phyloP scores from a whole-genome alignment of 2,113 vertebrate genomes.

The Heliornis fulica region DNA sequence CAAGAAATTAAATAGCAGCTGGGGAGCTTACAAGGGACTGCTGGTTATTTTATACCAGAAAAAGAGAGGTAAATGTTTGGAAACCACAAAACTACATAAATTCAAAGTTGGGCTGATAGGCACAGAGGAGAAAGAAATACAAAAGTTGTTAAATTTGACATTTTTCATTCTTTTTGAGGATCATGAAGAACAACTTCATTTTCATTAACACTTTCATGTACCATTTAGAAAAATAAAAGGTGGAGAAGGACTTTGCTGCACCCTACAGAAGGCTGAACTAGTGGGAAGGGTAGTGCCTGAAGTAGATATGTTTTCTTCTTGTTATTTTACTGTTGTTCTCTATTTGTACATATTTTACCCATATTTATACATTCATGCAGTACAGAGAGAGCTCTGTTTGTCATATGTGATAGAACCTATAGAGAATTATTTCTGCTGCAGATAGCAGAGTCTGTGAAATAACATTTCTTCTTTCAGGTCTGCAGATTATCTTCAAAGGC shows the following conservation, averaged over 20 bases:
- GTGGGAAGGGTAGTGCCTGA: not conserved
- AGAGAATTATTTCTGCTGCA: not conserved
- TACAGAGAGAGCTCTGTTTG: not conserved
- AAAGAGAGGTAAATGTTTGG: not conserved
- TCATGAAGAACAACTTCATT: not conserved
- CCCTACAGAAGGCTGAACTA: not conserved
- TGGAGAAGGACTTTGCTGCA: not conserved
- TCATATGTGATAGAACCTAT: not conserved
- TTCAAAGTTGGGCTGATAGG: not conserved
- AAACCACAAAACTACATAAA: not conserved
- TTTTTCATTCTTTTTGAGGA: not conserved
- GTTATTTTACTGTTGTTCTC: not conserved
- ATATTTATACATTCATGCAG: not conserved
- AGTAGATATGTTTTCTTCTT: not conserved
- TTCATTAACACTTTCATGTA: not conserved
- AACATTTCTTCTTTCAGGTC: constrained; percentile 68
- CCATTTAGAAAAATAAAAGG: not conserved
- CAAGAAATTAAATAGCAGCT: not conserved
- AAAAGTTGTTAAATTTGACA: not conserved
- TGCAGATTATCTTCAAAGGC: constrained; percentile 85
- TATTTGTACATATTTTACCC: not conserved
- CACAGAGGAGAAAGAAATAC: not conserved
- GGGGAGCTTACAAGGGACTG: not conserved
- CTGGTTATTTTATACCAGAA: not conserved
- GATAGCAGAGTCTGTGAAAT: not conserved